A percentile compares a stretch with the other conserved stretches of the same genome.
These are phyloP conservation scores for Trichomycterus rosablanca DNA, from an alignment of 2,113 vertebrate species.

Conservation along the genomic window DNA sequence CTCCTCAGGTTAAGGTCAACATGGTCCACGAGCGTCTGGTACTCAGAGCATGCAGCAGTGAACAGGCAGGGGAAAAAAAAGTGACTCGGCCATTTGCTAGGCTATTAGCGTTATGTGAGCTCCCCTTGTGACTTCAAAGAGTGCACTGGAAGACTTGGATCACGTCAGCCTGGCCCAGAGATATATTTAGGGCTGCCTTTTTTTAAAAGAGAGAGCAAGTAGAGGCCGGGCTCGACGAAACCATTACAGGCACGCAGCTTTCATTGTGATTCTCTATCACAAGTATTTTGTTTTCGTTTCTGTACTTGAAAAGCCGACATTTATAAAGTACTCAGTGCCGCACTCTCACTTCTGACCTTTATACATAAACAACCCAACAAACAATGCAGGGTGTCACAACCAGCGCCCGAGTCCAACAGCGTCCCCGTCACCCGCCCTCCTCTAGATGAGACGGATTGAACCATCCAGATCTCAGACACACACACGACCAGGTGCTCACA, in stretches of 20 bases:
- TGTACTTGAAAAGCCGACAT: conserved; percentile 1
- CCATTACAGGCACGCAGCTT: conserved; percentile 18
- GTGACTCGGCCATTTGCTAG: conserved; percentile 42
- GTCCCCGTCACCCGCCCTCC: conserved; percentile 5
- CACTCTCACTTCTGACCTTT: conserved; percentile 13
- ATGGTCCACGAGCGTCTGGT: conserved; percentile 28
- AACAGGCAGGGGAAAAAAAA: conserved; percentile 9
- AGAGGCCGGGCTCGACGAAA: conserved; percentile 16
- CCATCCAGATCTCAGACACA: neutral
- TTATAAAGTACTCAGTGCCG: neutral
- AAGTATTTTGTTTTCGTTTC: conserved; percentile 2
- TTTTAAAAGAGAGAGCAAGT: conserved; percentile 16
- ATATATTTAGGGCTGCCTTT: conserved; percentile 35
- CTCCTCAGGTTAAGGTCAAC: conserved; percentile 42
- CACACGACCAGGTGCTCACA: conserved; percentile 2
- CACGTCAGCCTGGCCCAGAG: conserved; percentile 36
- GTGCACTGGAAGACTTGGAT: conserved; percentile 39
- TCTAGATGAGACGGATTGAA: neutral
- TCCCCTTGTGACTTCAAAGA: conserved; percentile 50
- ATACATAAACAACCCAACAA: conserved; percentile 11
- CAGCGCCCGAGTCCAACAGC: neutral
- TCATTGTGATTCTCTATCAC: conserved; percentile 3
- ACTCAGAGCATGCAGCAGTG: conserved; percentile 6
- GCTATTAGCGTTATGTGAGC: conserved; percentile 48
- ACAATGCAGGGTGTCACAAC: conserved; percentile 5